A percentile compares a stretch with the other conserved stretches of the same genome.
Evolutionary conservation across 1,140 invertebrate genomes (phyloP).

Genomic region (Cotesia vestalis): DNA sequence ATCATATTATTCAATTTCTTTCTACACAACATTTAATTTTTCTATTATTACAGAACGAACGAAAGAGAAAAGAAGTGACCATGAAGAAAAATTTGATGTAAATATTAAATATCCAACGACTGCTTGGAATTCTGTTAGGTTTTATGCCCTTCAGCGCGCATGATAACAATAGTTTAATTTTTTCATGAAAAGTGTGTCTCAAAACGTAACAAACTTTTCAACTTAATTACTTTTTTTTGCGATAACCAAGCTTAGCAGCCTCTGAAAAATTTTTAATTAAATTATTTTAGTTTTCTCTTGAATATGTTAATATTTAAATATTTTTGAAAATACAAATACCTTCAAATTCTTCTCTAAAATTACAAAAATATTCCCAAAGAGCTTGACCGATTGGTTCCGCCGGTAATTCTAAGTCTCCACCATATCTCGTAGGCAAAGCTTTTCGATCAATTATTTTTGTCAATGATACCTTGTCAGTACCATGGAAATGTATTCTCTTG

Average conservation of each 20-base stretch:
- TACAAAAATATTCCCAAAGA: conserved; percentile 66
- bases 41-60: too few species aligned
- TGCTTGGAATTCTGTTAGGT: too few species aligned
- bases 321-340: conserved; percentile 53
- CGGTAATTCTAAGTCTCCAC: conserved; percentile 71
- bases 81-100: too few species aligned
- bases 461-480: conserved; percentile 74
- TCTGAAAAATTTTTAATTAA: conserved; percentile 21
- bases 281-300: too few species aligned
- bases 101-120: too few species aligned
- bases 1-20: too few species aligned
- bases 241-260: background rate
- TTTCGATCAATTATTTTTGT: conserved; percentile 71
- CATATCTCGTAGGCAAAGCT: conserved; percentile 74
- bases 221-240: conserved; percentile 7
- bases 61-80: too few species aligned
- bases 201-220: background rate
- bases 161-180: too few species aligned
- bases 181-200: too few species aligned
- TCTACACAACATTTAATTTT: too few species aligned
- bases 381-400: conserved; percentile 62
- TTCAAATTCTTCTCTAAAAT: conserved; percentile 67
- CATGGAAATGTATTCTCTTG: conserved; percentile 77
- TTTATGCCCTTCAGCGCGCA: too few species aligned
- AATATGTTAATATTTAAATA: background rate